Base-by-base conservation (phyloP, 2,113 vertebrate genomes). In the Noctilio leporinus region DNA sequence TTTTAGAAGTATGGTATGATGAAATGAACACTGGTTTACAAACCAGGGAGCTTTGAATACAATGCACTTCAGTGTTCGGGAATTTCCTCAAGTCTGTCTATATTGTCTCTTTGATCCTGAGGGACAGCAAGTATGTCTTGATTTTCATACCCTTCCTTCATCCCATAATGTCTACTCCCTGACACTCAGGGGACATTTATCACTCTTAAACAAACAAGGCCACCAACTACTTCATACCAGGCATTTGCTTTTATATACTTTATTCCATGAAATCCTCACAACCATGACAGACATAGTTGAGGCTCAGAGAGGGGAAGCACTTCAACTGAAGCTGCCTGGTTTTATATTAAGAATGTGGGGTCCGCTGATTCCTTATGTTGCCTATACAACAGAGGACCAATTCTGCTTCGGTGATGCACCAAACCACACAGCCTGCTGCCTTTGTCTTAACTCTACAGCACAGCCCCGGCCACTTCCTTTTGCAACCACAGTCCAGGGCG, bases 401-500 rank as follows among this genome's bases (percentile, higher is more conserved):
- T 14, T 49, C 84, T 22, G 5, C 26, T 4, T 33, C 22, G 65
- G 51, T 19, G 28, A 85, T 22, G 7, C n/a, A 76, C 51, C 73
- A 51, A 76, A 83, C 78, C 67, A 15, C 16, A 20, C 28, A 16
- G 85, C 49, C 72, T 7, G 38, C 43, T 62, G 49, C 40, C 65
- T 57, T 90, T 38, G 30, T 80, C 93, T 97, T 89, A 95, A 94
- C 96, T 94, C 64, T 43, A 22, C 19, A 38, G 83, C 53, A 64
- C 91, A 93, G 92, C 45, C 53, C 65, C 28, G 75, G 93, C 91
- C 93, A 86, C 96, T 97, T 97, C 97, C 97, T 88, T 76, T 78
- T 81, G 5, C 43, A 81, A 82, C 86, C 93, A 80, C 93, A 95
- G 92, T 49, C 86, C 51, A 30, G n/a, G 38, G 81, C 45, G 35